Evolutionary conservation across 2,113 vertebrate species (phyloP).

Genomic region (Loxodonta africana): DNA sequence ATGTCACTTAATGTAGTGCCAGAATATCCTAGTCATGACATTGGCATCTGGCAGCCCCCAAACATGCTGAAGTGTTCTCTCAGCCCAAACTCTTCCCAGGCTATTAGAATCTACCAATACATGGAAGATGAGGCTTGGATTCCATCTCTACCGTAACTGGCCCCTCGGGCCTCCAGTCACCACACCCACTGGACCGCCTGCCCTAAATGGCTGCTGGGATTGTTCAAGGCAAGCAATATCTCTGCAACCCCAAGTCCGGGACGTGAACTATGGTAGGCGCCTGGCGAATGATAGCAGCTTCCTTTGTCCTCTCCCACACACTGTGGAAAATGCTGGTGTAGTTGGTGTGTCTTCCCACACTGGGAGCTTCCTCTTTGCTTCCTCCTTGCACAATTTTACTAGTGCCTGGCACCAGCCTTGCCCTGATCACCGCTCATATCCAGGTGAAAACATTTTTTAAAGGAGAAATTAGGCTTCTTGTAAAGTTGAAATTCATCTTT

Average conservation of each 20-base stretch:
- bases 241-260: not conserved
- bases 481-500: not conserved
- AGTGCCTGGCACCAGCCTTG: not conserved
- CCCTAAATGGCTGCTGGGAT: not conserved
- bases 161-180: not conserved
- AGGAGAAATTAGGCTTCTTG: not conserved
- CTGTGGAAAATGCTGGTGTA: not conserved
- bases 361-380: not conserved
- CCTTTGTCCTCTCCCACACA: not conserved
- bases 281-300: not conserved
- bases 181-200: not conserved
- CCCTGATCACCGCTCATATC: not conserved
- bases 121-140: not conserved
- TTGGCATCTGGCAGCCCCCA: not conserved
- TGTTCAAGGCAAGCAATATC: not conserved
- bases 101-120: not conserved
- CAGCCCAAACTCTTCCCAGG: not conserved
- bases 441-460: not conserved
- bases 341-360: not conserved
- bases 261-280: not conserved
- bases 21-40: not conserved
- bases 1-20: not conserved
- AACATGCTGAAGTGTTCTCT: not conserved
- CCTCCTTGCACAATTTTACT: not conserved
- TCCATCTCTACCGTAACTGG: not conserved